Evolutionary conservation across 1,140 invertebrate species (phyloP).

Genomic region (Lepidotrigona ventralis): DNA sequence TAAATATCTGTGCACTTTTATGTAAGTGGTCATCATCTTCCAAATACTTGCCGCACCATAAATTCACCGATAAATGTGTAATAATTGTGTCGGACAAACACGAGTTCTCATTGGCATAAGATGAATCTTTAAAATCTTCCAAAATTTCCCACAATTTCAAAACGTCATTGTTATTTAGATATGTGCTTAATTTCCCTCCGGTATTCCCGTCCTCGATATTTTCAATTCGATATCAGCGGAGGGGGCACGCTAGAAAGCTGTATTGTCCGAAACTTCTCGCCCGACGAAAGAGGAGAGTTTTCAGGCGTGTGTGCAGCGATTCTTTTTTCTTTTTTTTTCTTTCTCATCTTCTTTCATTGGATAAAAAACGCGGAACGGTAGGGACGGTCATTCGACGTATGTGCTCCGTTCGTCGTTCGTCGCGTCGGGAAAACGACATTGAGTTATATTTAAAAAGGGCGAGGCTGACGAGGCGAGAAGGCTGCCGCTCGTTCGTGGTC

Average conservation of each 20-base stretch:
- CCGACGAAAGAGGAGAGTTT: neutral
- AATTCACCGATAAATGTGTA: no score
- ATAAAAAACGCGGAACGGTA: no score
- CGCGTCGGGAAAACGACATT: no score
- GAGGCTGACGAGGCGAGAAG: conserved; percentile 17
- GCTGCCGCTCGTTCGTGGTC: neutral
- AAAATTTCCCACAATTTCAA: neutral
- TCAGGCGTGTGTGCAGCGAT: neutral
- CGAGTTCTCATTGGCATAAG: no score
- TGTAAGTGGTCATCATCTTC: no score
- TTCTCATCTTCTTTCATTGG: no score
- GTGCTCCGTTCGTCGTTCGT: neutral
- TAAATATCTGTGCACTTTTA: no score
- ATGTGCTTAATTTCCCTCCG: neutral
- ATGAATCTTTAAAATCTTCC: no score
- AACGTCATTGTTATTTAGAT: neutral
- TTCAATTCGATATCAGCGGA: neutral
- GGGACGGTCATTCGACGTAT: neutral
- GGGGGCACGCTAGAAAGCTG: neutral
- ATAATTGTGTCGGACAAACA: no score
- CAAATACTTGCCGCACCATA: no score
- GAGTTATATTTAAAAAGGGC: neutral
- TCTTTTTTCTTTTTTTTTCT: no score
- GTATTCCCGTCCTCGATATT: neutral
- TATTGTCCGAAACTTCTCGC: neutral